Percentiles rank a stretch among this genome's conserved stretches.
phyloP scores from a whole-genome alignment of 2,113 vertebrate species.

The Sphyrna mokarran region DNA sequence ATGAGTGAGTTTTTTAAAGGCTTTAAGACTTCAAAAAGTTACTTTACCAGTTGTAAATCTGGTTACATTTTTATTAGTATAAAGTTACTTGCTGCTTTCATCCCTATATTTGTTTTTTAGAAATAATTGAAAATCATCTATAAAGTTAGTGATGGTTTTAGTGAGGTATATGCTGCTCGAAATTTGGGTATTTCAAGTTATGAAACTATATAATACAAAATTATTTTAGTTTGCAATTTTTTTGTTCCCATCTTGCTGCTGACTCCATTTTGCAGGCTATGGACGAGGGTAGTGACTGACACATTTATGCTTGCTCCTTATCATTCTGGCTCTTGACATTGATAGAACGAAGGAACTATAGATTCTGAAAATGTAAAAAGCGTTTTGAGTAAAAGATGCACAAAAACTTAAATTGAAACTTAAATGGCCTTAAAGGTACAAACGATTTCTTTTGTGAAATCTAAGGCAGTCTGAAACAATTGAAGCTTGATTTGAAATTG shows the following conservation, averaged over 20 bases:
- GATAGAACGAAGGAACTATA: neutral
- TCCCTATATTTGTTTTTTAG: neutral
- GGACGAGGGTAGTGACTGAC: neutral
- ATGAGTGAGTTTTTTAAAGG: neutral
- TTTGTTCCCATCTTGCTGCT: neutral
- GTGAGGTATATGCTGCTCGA: neutral
- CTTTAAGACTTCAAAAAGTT: neutral
- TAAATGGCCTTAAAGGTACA: neutral
- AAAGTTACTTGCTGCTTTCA: neutral
- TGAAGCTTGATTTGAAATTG: neutral
- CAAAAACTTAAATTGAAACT: neutral
- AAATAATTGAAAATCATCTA: neutral
- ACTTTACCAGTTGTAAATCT: neutral
- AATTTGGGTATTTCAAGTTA: neutral
- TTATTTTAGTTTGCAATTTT: neutral
- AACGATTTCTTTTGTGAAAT: neutral
- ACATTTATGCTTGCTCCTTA: neutral
- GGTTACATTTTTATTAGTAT: neutral
- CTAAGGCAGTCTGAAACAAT: neutral
- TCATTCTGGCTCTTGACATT: neutral
- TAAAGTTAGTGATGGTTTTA: neutral
- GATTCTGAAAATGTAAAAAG: neutral
- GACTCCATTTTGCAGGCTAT: neutral
- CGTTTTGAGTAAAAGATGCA: neutral
- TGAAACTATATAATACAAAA: neutral